Percentiles rank a stretch among this genome's conserved stretches.
Conservation (phyloP, 2,797 vertebrate species). For the Myripristis jacobus region DNA sequence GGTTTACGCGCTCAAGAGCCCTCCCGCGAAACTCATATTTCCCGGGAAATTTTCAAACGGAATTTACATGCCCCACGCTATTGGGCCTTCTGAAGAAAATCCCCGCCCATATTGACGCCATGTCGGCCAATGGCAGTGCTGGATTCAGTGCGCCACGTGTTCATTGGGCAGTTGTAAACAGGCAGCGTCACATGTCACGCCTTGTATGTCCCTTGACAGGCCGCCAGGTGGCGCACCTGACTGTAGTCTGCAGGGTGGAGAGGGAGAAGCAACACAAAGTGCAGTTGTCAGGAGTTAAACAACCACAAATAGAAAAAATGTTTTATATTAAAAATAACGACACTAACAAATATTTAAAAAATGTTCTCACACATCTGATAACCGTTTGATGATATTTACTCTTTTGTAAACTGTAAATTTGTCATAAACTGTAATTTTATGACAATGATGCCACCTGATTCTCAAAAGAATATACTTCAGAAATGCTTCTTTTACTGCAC, state of each 20-base stretch:
- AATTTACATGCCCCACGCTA: constrained; percentile 86
- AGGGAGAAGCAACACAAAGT: too few relatives aligned
- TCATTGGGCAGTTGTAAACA: constrained; percentile 83
- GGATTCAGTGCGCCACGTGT: constrained; percentile 71
- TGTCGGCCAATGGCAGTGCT: constrained; percentile 36
- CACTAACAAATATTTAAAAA: too few relatives aligned
- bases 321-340: too few relatives aligned
- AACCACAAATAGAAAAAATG: too few relatives aligned
- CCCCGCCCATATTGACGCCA: constrained; percentile 14
- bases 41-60: constrained; percentile 93
- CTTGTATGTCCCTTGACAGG: constrained; percentile 15
- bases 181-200: constrained; percentile 63
- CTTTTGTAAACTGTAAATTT: not conserved
- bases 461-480: too few relatives aligned
- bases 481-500: too few relatives aligned
- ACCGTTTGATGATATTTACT: not conserved
- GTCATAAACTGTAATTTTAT: too few relatives aligned
- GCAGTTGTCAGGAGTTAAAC: too few relatives aligned
- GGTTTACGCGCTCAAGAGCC: constrained; percentile 97
- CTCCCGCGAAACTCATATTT: constrained; percentile 99
- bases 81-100: constrained; percentile 66
- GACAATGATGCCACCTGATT: too few relatives aligned
- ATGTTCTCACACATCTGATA: not conserved
- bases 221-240: constrained; percentile 61
- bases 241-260: not conserved